Evolutionary conservation across 2,888 invertebrate genomes (phyloP), one percentile per base, ranked within the genome.

Genomic region (Microchrysa polita): DNA sequence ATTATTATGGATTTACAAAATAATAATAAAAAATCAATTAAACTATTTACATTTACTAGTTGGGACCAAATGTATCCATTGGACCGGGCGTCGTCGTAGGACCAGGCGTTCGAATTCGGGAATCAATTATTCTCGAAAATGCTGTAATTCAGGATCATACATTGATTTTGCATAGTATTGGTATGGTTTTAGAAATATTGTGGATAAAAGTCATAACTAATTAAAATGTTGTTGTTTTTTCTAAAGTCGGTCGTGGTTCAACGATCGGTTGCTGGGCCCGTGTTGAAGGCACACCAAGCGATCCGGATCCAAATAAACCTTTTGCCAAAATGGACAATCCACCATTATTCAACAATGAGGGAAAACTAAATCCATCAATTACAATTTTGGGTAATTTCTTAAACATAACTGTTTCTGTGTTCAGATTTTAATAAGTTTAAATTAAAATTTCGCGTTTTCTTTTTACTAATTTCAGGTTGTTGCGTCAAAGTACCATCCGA

Each of bases 301-400:
- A 98, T 85, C 98, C 98, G 0, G 98, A 99, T 86, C 98, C 98
- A 0, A 97, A 99, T 85, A 97, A 98, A 82, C 97, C 98, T 0
- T 98, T 98, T 84, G 97, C 98, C 0, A 99, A 98, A 87, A 95
- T 98, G 92, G 98, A 98, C 81, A 97, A 97, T 85, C 92, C 92
- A 5, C 92, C 96, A 0, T 87, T 98, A 7, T 99, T 99, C 86
- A 97, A 97, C 80, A 88, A 87, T 2, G 95, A 97, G 80, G 99
- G 98, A 0, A 89, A 95, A 80, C 87, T 99, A 0, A 98, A 98
- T 87, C 98, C 99, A 0, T 98, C 98, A 0, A 96, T 98, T 72
- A 98, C 98, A 34, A 96, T 99, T 81, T 87, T 99, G 78, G 98
- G 98, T 94, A 86, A n/a, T n/a, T n/a, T n/a, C n/a, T n/a, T n/a